Percentiles rank a stretch among this genome's conserved stretches.
Evolutionary conservation across 2,797 vertebrate species (phyloP).

Genomic region (Urocyon cinereoargenteus): DNA sequence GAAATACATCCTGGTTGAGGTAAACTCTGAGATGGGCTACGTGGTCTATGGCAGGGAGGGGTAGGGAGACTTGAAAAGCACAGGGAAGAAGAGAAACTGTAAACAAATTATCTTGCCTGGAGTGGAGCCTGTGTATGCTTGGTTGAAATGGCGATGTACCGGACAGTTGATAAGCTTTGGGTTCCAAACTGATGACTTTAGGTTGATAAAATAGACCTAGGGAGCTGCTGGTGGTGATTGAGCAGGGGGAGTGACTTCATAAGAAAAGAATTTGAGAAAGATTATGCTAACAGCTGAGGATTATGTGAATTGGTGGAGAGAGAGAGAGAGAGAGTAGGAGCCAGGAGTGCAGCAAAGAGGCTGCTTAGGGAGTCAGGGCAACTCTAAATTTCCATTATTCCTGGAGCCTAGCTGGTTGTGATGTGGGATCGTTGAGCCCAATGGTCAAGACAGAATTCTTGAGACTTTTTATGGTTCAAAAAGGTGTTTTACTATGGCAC

Average conservation of each 20-base stretch:
- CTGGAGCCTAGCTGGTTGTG: neutral
- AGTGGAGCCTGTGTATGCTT: neutral
- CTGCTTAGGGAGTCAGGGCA: neutral
- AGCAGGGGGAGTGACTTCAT: constrained; percentile 58
- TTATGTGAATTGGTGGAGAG: constrained; percentile 52
- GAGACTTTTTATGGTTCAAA: neutral
- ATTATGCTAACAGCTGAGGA: constrained; percentile 74
- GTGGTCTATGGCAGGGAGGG: neutral
- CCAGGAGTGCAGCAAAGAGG: neutral
- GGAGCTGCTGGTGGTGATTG: constrained; percentile 14
- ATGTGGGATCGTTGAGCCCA: neutral
- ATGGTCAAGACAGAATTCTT: neutral
- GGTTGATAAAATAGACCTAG: constrained; percentile 64
- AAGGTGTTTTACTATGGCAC: neutral
- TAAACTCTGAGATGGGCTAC: neutral
- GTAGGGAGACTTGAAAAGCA: neutral
- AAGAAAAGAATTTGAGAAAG: constrained; percentile 65
- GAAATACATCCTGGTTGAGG: neutral
- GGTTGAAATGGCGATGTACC: neutral
- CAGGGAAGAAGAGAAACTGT: neutral
- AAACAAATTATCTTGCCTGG: neutral
- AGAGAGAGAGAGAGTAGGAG: neutral
- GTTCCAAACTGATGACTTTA: constrained; percentile 67
- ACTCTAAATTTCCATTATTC: neutral
- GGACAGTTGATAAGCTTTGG: constrained; percentile 23